phyloP scores from a whole-genome alignment of 1,140 invertebrate genomes.

The Drosophila pallidifrons region DNA sequence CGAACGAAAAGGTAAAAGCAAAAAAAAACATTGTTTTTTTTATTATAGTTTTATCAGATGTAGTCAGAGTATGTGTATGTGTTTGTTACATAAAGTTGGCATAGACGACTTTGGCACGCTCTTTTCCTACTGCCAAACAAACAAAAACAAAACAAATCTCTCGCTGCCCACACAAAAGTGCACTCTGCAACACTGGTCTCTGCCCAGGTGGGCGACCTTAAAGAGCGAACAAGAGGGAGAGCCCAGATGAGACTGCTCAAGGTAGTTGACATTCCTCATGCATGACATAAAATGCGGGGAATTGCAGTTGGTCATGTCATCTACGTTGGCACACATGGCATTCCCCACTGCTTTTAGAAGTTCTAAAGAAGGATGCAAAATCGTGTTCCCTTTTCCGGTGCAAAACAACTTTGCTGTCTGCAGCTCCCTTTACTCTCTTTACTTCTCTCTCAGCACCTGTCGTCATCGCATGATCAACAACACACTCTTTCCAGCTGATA shows the following conservation, averaged over 20 bases:
- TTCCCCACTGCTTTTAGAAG: no score
- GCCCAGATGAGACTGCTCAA: conserved; percentile 55
- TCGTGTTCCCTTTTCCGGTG: no score
- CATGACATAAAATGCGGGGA: no score
- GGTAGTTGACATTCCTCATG: conserved; percentile 67
- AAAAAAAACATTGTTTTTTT: conserved; percentile 15
- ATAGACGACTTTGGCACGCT: conserved; percentile 41
- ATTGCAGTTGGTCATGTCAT: no score
- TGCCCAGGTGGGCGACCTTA: conserved; percentile 65
- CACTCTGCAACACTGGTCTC: conserved; percentile 57
- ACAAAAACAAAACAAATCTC: background rate
- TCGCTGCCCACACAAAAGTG: conserved; percentile 47
- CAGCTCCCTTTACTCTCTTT: conserved; percentile 2
- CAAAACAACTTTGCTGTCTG: no score
- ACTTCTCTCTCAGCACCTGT: conserved; percentile 5
- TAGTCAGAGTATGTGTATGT: conserved; percentile 21
- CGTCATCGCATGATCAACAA: conserved; percentile 56
- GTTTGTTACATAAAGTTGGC: conserved; percentile 69
- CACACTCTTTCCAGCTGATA: conserved; percentile 9
- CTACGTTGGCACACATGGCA: no score
- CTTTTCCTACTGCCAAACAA: background rate
- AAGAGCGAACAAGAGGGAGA: background rate
- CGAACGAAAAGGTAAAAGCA: conserved; percentile 78
- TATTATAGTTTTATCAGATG: conserved; percentile 32
- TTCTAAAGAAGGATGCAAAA: no score